phyloP scores from a whole-genome alignment of 2,888 invertebrate genomes.

The Caenorhabditis sp. region DNA sequence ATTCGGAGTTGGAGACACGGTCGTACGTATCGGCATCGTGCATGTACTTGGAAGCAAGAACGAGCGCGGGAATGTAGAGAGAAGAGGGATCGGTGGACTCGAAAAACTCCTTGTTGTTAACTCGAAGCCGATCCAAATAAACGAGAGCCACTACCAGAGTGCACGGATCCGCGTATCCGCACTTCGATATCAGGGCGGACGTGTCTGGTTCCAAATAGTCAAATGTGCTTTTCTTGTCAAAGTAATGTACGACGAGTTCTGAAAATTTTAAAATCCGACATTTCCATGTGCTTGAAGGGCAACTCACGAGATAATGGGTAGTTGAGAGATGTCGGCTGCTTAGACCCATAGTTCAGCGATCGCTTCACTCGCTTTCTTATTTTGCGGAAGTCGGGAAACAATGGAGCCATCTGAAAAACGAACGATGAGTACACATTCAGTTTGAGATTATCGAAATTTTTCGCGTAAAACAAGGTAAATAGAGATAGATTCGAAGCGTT shows the following conservation, averaged over 20 bases:
- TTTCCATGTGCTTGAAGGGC: neutral
- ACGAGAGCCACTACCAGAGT: slow-evolving; percentile 92
- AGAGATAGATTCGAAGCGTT: neutral
- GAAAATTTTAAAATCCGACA: slow-evolving; percentile 33
- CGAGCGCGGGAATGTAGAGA: slow-evolving; percentile 93
- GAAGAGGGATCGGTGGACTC: slow-evolving; percentile 89
- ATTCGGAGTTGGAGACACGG: slow-evolving; percentile 85
- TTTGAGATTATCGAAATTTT: too few species aligned
- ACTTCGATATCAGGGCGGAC: slow-evolving; percentile 71
- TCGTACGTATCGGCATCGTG: slow-evolving; percentile 94
- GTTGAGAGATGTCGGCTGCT: slow-evolving; percentile 67
- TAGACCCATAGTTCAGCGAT: slow-evolving; percentile 88
- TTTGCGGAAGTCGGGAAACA: slow-evolving; percentile 69
- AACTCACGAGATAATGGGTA: slow-evolving; percentile 72
- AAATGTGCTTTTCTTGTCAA: slow-evolving; percentile 71
- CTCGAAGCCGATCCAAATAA: slow-evolving; percentile 91
- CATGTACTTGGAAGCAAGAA: slow-evolving; percentile 95
- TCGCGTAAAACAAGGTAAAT: neutral
- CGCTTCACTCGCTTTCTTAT: slow-evolving; percentile 85
- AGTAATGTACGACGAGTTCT: slow-evolving; percentile 78
- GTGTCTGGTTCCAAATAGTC: slow-evolving; percentile 76
- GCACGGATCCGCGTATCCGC: slow-evolving; percentile 90
- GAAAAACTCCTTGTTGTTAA: slow-evolving; percentile 84
- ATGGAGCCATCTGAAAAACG: slow-evolving; percentile 70
- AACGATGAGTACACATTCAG: too few species aligned